Percentiles rank a stretch among this genome's conserved stretches.
These are phyloP conservation scores for Cisticola juncidis DNA, from an alignment of 2,113 vertebrate species.

Conservation along the genomic window DNA sequence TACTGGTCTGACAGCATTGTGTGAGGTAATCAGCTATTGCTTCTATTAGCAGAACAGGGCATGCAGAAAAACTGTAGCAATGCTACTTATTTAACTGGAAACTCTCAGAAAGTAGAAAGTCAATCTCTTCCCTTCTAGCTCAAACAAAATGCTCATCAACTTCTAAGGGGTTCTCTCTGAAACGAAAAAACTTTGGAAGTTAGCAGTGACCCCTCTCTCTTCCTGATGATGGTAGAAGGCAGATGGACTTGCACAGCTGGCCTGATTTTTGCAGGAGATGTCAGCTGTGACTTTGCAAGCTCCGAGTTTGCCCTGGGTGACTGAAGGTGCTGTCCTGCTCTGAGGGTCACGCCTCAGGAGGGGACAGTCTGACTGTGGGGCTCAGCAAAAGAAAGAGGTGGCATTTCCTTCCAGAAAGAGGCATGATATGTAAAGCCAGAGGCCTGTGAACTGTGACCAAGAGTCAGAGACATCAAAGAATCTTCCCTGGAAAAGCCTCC, in stretches of 20 bases:
- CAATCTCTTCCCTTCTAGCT: neutral
- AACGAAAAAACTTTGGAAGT: neutral
- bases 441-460: neutral
- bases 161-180: neutral
- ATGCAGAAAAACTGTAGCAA: neutral
- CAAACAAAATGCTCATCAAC: neutral
- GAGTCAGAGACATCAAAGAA: neutral
- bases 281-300: neutral
- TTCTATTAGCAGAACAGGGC: neutral
- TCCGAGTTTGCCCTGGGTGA: neutral
- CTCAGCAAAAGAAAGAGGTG: neutral
- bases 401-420: neutral
- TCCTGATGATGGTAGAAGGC: neutral
- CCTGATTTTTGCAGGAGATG: neutral
- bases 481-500: neutral
- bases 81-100: neutral
- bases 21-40: neutral
- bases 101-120: neutral
- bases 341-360: neutral
- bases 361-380: fast-evolving
- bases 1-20: neutral
- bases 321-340: neutral
- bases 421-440: neutral
- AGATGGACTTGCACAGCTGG: neutral
- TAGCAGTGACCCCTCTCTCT: neutral